These are phyloP conservation scores for Mactromeris polynyma DNA, from an alignment of 2,888 invertebrate species.

Conservation along the genomic window DNA sequence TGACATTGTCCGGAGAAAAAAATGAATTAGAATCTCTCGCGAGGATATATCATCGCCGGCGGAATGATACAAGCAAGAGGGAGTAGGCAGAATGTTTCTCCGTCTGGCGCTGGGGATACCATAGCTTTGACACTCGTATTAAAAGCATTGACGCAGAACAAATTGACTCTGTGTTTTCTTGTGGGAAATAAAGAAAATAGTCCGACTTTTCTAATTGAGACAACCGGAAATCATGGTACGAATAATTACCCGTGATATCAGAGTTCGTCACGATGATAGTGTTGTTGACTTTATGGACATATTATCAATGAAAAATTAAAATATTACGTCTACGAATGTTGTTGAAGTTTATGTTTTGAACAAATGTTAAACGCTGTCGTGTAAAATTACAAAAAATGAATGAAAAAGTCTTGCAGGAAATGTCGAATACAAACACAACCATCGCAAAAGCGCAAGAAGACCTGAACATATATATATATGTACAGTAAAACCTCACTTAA, in stretches of 20 bases:
- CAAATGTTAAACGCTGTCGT: too few species aligned
- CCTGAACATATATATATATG: too few species aligned
- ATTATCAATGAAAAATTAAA: background rate
- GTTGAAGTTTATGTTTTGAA: too few species aligned
- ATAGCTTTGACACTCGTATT: conserved; percentile 60
- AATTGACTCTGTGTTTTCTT: conserved; percentile 70
- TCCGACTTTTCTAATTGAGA: conserved; percentile 62
- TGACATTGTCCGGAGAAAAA: conserved; percentile 20
- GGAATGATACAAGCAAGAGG: conserved; percentile 30
- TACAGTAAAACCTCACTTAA: too few species aligned
- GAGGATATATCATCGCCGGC: conserved; percentile 36
- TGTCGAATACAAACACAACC: too few species aligned
- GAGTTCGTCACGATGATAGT: conserved; percentile 18
- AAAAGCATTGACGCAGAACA: conserved; percentile 61
- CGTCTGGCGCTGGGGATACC: conserved; percentile 44
- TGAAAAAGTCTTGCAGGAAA: too few species aligned
- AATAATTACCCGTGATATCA: conserved; percentile 53
- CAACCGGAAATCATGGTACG: conserved; percentile 63
- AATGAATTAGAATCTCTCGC: conserved; percentile 30
- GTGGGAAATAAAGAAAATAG: conserved; percentile 67
- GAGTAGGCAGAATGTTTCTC: conserved; percentile 45
- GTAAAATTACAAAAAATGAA: too few species aligned
- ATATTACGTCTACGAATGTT: too few species aligned
- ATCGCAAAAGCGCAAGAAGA: too few species aligned
- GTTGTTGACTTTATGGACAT: conserved; percentile 20